phyloP scores from a whole-genome alignment of 1,140 invertebrate species.

The Bradysia coprophila region DNA sequence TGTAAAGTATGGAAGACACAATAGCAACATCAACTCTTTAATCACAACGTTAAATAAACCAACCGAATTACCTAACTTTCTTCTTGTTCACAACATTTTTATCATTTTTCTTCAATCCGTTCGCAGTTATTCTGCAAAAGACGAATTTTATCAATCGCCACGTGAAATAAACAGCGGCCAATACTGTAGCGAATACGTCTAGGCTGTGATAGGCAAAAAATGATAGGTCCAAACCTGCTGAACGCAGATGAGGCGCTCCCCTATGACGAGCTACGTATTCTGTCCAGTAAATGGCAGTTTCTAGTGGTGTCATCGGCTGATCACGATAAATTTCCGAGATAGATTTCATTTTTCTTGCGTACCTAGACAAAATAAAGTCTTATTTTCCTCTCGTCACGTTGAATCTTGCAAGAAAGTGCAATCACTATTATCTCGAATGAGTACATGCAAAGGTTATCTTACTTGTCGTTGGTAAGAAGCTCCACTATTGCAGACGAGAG shows the following conservation, averaged over 20 bases:
- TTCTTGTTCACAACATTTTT: too few species aligned
- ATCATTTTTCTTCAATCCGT: too few species aligned
- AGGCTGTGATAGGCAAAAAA: conserved; percentile 32
- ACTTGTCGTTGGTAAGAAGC: conserved; percentile 5
- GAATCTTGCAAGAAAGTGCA: neutral
- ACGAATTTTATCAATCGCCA: too few species aligned
- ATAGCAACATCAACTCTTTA: too few species aligned
- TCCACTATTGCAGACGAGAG: conserved; percentile 4
- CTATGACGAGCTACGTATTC: conserved; percentile 29
- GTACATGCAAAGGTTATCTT: too few species aligned
- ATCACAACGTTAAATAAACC: too few species aligned
- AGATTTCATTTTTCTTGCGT: conserved; percentile 11
- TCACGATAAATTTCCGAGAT: conserved; percentile 27
- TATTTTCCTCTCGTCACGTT: neutral
- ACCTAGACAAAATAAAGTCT: neutral
- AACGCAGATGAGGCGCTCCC: conserved; percentile 21
- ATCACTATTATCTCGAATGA: too few species aligned
- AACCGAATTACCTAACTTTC: too few species aligned
- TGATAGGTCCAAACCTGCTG: conserved; percentile 19
- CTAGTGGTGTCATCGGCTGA: conserved; percentile 25
- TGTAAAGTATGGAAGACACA: too few species aligned
- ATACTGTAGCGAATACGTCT: conserved; percentile 23
- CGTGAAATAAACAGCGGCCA: conserved; percentile 5
- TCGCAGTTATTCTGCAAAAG: too few species aligned
- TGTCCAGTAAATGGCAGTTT: conserved; percentile 32